A percentile compares a stretch with the other conserved stretches of the same genome.
phyloP scores from a whole-genome alignment of 2,888 invertebrate genomes.

The Papilio protenor region DNA sequence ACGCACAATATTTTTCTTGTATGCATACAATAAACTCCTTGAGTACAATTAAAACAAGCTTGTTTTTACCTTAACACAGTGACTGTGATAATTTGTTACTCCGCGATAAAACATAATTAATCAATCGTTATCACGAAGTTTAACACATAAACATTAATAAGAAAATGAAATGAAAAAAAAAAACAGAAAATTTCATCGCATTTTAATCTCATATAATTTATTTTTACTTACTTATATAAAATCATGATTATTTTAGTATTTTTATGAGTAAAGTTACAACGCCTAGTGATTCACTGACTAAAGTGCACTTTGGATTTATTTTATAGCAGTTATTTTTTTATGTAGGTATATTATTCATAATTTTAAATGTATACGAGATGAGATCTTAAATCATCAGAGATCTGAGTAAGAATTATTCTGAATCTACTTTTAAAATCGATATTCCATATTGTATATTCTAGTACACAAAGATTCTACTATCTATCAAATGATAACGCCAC shows the following conservation, averaged over 20 bases:
- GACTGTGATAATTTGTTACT: conserved; percentile 6
- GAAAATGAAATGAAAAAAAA: background rate
- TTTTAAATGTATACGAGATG: background rate
- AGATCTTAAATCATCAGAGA: too few species aligned
- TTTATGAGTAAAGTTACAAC: background rate
- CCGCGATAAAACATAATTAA: conserved; percentile 9
- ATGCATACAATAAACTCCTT: background rate
- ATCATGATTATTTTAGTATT: background rate
- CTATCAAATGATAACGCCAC: background rate
- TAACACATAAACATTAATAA: background rate
- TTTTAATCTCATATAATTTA: background rate
- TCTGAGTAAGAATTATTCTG: background rate
- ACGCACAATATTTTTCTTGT: background rate
- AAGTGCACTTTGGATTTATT: background rate
- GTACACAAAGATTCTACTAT: too few species aligned
- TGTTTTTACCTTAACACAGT: background rate
- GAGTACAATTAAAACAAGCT: background rate
- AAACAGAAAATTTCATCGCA: background rate
- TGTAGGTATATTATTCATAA: background rate
- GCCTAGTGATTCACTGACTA: background rate
- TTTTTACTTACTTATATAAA: background rate
- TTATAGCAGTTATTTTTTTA: too few species aligned
- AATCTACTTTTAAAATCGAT: background rate
- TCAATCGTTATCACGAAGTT: background rate
- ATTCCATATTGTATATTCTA: too few species aligned